Conservation (phyloP, 2,113 vertebrate genomes). For the Hydrolagus affinis region DNA sequence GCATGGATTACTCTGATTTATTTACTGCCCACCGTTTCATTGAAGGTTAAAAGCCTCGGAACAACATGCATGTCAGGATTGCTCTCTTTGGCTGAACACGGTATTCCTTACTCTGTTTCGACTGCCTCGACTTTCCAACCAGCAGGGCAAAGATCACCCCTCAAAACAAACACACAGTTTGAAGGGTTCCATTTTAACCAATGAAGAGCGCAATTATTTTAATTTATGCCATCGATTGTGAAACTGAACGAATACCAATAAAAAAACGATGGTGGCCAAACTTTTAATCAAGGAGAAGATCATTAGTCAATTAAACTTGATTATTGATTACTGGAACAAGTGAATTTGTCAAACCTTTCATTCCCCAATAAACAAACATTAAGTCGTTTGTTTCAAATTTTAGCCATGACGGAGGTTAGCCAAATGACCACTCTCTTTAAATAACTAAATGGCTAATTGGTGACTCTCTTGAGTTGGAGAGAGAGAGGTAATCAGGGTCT, state of each 20-base stretch:
- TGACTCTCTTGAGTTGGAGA: too few species aligned
- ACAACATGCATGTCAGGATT: too few species aligned
- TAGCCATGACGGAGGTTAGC: neutral
- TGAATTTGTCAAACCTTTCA: neutral
- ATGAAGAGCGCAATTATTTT: constrained; percentile 30
- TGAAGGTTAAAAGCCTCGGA: neutral
- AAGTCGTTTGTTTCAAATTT: constrained; percentile 16
- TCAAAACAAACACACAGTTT: neutral
- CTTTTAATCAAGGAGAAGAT: constrained; percentile 29
- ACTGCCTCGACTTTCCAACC: too few species aligned
- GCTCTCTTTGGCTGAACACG: too few species aligned
- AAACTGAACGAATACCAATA: constrained; percentile 29
- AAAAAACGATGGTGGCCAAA: constrained; percentile 21
- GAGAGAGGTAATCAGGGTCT: too few species aligned
- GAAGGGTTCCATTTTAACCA: constrained; percentile 18
- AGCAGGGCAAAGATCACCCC: neutral
- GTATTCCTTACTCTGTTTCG: too few species aligned
- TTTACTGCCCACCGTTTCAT: neutral
- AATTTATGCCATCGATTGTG: constrained; percentile 29
- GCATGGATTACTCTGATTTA: neutral
- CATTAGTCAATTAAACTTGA: constrained; percentile 31
- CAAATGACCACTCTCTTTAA: neutral
- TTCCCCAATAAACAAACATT: constrained; percentile 22
- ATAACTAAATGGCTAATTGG: too few species aligned
- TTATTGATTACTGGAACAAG: constrained; percentile 4